Base-by-base conservation (phyloP, 2,113 vertebrate species). In the Capreolus pygargus region DNA sequence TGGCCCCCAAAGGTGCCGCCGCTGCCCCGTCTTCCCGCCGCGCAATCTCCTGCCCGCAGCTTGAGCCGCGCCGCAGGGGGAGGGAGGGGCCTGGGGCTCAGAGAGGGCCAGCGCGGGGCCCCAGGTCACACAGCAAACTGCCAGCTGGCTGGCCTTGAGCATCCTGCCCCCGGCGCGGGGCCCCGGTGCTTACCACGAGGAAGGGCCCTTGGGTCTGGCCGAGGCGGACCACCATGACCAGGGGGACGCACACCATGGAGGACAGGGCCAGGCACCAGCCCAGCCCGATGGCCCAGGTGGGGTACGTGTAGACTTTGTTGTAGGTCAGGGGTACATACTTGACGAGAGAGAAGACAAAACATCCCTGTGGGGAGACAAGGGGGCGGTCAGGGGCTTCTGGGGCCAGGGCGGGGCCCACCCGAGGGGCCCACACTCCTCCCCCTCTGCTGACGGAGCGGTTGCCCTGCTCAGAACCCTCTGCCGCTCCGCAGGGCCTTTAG, bases 251-350 rank as follows among this genome's bases (percentile, higher is more conserved):
- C 96, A 99, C 98, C 99, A 99, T 99, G 97, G 99, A 99, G 97
- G 99, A 97, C 95, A 99, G 98, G 81, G 99, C 99, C 98, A 99
- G 99, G 98, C 96, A 97, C 99, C 99, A 99, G 95, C 99, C 99
- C 83, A 99, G 96, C 88, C 99, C 99, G 4, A 99, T 99, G 96
- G 99, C 99, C 99, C 99, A 99, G 78, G 99, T 99, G 5, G 99
- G 99, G 98, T 99, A 99, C 61, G 99, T 98, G 86, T 99, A 99
- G 98, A 99, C 98, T 98, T 99, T 99, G 98, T 99, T 99, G 98
- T 99, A 99, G 96, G 99, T 99, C 99, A 99, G 98, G 74, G 99
- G 99, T 96, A 99, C 99, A 92, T 99, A 99, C 98, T 99, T 99
- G 98, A 99, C 99, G 97, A 99, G 98, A 61, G 99, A 99, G 98